phyloP scores from a whole-genome alignment of 2,797 vertebrate genomes.

The Echeneis naucrates region DNA sequence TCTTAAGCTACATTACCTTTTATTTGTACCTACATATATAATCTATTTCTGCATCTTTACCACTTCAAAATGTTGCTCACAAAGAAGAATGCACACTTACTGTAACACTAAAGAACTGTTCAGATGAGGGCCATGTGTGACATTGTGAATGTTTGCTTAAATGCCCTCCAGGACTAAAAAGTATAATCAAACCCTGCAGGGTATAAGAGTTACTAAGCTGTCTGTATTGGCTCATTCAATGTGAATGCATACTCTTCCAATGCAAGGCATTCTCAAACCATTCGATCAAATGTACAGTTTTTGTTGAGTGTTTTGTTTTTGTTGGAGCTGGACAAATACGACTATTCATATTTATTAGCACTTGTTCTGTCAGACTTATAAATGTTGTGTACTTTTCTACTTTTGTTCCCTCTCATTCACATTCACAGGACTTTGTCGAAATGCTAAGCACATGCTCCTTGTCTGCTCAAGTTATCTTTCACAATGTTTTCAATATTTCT shows the following conservation, averaged over 20 bases:
- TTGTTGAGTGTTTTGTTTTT: constrained; percentile 32
- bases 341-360: constrained; percentile 42
- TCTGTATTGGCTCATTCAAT: constrained; percentile 20
- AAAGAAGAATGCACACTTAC: constrained; percentile 55
- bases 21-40: background rate
- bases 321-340: constrained; percentile 22
- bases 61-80: constrained; percentile 7
- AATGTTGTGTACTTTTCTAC: constrained; percentile 34
- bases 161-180: constrained; percentile 39
- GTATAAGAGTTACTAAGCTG: constrained; percentile 11
- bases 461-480: constrained; percentile 13
- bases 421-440: constrained; percentile 21
- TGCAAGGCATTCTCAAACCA: background rate
- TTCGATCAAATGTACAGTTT: constrained; percentile 8
- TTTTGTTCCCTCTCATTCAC: background rate
- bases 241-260: constrained; percentile 8
- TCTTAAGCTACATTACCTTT: constrained; percentile 1
- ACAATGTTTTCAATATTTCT: constrained; percentile 20
- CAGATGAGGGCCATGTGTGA: constrained; percentile 63
- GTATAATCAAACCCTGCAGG: constrained; percentile 21
- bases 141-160: constrained; percentile 71
- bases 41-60: constrained; percentile 8
- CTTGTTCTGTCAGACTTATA: constrained; percentile 16
- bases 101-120: constrained; percentile 45
- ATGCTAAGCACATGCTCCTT: constrained; percentile 3